These are phyloP conservation scores for Enteromius unitaeniatus DNA, from an alignment of 2,797 vertebrate genomes.

Conservation along the genomic window DNA sequence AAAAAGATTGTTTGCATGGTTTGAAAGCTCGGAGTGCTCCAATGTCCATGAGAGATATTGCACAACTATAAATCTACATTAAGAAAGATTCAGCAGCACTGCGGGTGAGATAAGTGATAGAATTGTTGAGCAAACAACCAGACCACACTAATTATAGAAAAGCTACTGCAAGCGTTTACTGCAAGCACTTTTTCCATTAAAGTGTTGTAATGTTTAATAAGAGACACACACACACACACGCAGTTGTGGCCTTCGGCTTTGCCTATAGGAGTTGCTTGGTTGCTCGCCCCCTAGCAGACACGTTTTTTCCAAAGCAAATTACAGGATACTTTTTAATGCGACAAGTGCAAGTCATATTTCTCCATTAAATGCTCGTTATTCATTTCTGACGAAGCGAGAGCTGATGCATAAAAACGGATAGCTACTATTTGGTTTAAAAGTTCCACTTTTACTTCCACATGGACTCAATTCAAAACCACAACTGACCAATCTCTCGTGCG, in stretches of 20 bases:
- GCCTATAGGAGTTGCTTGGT: constrained; percentile 16
- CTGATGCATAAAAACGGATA: constrained; percentile 24
- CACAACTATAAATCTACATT: constrained; percentile 9
- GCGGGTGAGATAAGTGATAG: neutral
- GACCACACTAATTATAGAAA: constrained; percentile 42
- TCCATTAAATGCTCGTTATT: constrained; percentile 21
- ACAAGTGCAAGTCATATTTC: constrained; percentile 23
- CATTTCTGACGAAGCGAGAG: neutral
- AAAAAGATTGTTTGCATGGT: neutral
- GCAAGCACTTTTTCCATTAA: constrained; percentile 39
- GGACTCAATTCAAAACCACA: constrained; percentile 42
- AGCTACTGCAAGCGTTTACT: constrained; percentile 4
- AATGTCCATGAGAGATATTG: neutral
- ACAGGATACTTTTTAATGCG: constrained; percentile 14
- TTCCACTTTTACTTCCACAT: constrained; percentile 48
- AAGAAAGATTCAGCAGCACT: neutral
- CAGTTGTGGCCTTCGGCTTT: constrained; percentile 33
- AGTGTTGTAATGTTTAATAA: constrained; percentile 30
- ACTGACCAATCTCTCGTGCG: constrained; percentile 26
- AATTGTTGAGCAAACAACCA: constrained; percentile 32
- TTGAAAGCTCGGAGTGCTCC: neutral
- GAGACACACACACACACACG: neutral
- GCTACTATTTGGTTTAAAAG: constrained; percentile 31
- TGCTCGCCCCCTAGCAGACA: constrained; percentile 10
- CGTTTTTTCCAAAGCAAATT: constrained; percentile 33